These are phyloP conservation scores for Rhyacichthys aspro DNA, from an alignment of 2,797 vertebrate species.

Conservation along the genomic window DNA sequence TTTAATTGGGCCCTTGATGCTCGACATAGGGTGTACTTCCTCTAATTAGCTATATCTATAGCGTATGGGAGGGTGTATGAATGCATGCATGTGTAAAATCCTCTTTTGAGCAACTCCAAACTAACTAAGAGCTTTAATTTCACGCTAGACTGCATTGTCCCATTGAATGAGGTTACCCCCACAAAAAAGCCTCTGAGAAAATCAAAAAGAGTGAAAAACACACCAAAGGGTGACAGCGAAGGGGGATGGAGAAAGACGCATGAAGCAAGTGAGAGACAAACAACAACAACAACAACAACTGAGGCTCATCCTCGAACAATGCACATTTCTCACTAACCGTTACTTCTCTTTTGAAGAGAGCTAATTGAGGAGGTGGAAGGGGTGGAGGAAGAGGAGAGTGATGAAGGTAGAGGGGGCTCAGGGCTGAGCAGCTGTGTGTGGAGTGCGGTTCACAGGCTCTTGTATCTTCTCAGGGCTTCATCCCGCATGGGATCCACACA, in stretches of 20 bases:
- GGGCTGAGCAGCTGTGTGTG: constrained; percentile 51
- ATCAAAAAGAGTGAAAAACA: constrained; percentile 71
- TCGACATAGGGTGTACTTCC: constrained; percentile 78
- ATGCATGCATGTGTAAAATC: constrained; percentile 83
- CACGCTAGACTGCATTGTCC: constrained; percentile 81
- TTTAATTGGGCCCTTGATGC: constrained; percentile 78
- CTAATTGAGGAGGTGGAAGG: constrained; percentile 67
- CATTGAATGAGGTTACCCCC: constrained; percentile 73
- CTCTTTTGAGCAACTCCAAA: constrained; percentile 80
- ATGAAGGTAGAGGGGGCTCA: constrained; percentile 50
- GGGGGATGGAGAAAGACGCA: constrained; percentile 48
- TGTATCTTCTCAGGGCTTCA: constrained; percentile 23
- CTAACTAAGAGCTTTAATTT: constrained; percentile 82
- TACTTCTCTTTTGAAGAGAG: constrained; percentile 65
- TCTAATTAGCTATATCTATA: constrained; percentile 81
- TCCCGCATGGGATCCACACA: constrained; percentile 20
- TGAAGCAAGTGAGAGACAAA: constrained; percentile 46
- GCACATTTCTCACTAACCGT: constrained; percentile 60
- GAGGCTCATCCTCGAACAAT: constrained; percentile 69
- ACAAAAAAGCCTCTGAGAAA: constrained; percentile 75
- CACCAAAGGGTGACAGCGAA: constrained; percentile 54
- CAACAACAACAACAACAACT: constrained; percentile 70
- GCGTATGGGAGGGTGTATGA: constrained; percentile 75
- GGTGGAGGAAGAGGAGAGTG: constrained; percentile 48
- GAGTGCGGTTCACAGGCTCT: constrained; percentile 24